phyloP scores from a whole-genome alignment of 2,113 vertebrate genomes.

The Pangasianodon gigas region DNA sequence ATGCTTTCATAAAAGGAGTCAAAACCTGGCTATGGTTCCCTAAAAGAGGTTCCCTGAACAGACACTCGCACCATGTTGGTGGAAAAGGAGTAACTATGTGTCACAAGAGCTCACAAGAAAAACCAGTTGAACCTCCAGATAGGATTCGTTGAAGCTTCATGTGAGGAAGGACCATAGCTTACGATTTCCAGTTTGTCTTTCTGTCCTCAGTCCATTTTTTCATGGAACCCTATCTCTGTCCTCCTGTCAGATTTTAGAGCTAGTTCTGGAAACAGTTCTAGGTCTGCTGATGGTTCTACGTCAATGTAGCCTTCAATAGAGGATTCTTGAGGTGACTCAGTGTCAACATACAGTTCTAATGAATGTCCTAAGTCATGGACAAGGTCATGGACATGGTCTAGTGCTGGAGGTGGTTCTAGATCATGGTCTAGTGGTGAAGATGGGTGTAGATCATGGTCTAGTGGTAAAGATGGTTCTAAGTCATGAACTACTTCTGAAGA shows the following conservation, averaged over 20 bases:
- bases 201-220: slow-evolving; percentile 64
- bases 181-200: background rate
- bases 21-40: background rate
- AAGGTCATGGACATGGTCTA: background rate
- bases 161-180: background rate
- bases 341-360: background rate
- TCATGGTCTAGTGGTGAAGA: background rate
- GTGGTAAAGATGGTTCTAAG: background rate
- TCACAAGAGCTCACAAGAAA: background rate
- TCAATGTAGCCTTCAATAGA: background rate
- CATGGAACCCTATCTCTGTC: slow-evolving; percentile 42
- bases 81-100: background rate
- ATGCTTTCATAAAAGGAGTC: background rate
- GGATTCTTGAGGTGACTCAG: background rate
- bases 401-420: background rate
- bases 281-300: background rate
- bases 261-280: background rate
- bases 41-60: background rate
- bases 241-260: slow-evolving; percentile 35
- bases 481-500: background rate
- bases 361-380: background rate
- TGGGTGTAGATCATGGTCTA: background rate
- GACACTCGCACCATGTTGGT: background rate
- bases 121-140: background rate
- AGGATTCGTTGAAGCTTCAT: background rate